A percentile compares a stretch with the other conserved stretches of the same genome.
Conservation (phyloP, 2,888 invertebrate species). For the Eurytoma californica region DNA sequence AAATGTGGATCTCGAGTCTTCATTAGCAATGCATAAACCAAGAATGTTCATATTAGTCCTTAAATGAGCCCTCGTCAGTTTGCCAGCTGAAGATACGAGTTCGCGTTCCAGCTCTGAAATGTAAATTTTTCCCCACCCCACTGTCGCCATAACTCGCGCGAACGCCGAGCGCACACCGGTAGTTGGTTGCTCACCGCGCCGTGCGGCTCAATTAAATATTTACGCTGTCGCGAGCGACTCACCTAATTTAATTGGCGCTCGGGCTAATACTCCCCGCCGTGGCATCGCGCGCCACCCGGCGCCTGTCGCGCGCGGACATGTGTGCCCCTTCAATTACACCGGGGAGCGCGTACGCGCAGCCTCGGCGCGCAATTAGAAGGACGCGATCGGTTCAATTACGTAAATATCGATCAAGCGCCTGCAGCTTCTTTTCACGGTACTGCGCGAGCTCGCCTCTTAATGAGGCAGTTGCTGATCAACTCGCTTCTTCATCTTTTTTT, state of each 20-base stretch:
- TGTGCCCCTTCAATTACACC: not conserved
- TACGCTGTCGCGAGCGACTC: not conserved
- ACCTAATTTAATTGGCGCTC: not conserved
- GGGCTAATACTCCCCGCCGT: not conserved
- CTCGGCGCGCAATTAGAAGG: slow-evolving; percentile 6
- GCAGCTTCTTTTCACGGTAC: not conserved
- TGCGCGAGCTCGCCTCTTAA: not conserved
- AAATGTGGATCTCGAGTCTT: too few species aligned
- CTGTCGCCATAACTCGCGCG: too few species aligned
- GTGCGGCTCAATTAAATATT: not conserved
- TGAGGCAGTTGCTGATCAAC: not conserved
- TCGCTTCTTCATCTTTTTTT: too few species aligned
- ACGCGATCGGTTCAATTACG: slow-evolving; percentile 6
- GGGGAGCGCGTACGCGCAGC: too few species aligned
- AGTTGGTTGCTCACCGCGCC: too few species aligned
- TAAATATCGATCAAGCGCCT: slow-evolving; percentile 6
- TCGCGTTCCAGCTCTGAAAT: too few species aligned
- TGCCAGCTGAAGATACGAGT: too few species aligned
- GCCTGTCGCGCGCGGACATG: not conserved
- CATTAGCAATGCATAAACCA: too few species aligned
- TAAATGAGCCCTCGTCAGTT: too few species aligned
- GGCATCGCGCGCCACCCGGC: not conserved
- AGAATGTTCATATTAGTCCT: too few species aligned
- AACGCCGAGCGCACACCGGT: too few species aligned
- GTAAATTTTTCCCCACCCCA: too few species aligned